phyloP scores from a whole-genome alignment of 2,888 invertebrate species.

The Apodemia hepburni region DNA sequence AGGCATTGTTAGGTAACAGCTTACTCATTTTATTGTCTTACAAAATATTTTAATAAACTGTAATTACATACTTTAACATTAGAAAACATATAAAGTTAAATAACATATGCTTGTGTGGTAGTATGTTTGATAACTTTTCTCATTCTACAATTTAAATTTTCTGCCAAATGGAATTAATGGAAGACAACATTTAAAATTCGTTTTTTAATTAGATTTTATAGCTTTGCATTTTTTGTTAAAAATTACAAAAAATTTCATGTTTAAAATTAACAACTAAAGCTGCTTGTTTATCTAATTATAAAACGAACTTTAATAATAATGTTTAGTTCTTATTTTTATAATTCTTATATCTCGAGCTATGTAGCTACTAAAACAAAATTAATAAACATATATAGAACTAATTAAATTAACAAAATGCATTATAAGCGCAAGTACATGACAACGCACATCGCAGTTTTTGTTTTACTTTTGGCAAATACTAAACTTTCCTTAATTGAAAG shows the following conservation, averaged over 20 bases:
- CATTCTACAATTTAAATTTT: slow-evolving; percentile 70
- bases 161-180: slow-evolving; percentile 71
- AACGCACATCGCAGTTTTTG: slow-evolving; percentile 21
- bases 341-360: slow-evolving; percentile 30
- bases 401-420: slow-evolving; percentile 76
- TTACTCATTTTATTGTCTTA: slow-evolving; percentile 63
- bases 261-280: background rate
- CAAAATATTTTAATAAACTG: slow-evolving; percentile 30
- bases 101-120: slow-evolving; percentile 46
- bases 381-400: slow-evolving; percentile 56
- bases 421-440: slow-evolving; percentile 45
- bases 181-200: slow-evolving; percentile 57
- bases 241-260: background rate
- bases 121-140: slow-evolving; percentile 45
- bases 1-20: slow-evolving; percentile 55
- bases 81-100: slow-evolving; percentile 19
- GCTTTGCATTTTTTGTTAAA: background rate
- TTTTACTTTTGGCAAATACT: slow-evolving; percentile 56
- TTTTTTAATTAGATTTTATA: slow-evolving; percentile 35
- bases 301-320: slow-evolving; percentile 21
- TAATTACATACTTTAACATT: slow-evolving; percentile 12
- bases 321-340: slow-evolving; percentile 33
- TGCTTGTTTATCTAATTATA: background rate
- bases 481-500: slow-evolving; percentile 40
- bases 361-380: slow-evolving; percentile 54